Percentiles rank a stretch among this genome's conserved stretches.
Conservation (phyloP, 2,113 vertebrate genomes). For the Chiloscyllium plagiosum region DNA sequence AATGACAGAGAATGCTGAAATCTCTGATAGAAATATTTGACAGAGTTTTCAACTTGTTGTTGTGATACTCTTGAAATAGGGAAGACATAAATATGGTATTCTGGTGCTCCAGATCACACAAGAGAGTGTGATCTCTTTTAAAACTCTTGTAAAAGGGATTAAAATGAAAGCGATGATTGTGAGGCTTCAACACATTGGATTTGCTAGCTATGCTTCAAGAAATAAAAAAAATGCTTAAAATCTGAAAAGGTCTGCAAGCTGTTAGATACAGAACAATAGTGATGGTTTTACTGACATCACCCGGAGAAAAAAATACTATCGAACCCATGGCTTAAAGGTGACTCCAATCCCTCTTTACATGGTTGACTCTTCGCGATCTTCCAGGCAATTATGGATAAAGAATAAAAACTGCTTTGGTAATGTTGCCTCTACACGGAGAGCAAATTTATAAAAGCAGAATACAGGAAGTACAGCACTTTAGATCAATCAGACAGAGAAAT, state of each 20-base stretch:
- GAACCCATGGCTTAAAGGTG: neutral
- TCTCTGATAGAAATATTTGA: slow-evolving; percentile 42
- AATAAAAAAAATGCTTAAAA: neutral
- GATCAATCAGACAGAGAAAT: neutral
- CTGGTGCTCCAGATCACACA: slow-evolving; percentile 44
- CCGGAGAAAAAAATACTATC: neutral
- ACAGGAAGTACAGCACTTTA: neutral
- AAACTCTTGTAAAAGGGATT: neutral
- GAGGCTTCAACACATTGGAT: neutral
- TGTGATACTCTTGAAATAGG: slow-evolving; percentile 45
- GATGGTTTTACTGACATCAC: neutral
- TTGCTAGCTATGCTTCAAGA: neutral
- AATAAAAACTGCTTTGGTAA: neutral
- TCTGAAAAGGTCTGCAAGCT: neutral
- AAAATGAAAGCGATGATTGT: neutral
- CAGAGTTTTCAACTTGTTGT: slow-evolving; percentile 42
- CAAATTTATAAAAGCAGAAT: slow-evolving; percentile 14
- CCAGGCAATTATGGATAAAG: neutral
- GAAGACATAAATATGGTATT: slow-evolving; percentile 39
- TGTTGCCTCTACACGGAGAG: neutral
- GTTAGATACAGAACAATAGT: neutral
- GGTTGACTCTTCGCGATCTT: neutral
- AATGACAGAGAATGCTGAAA: neutral
- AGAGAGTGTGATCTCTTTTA: neutral
- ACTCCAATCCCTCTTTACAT: neutral